Base-by-base conservation (phyloP, 2,888 invertebrate species). In the Tenthredo mesomela region DNA sequence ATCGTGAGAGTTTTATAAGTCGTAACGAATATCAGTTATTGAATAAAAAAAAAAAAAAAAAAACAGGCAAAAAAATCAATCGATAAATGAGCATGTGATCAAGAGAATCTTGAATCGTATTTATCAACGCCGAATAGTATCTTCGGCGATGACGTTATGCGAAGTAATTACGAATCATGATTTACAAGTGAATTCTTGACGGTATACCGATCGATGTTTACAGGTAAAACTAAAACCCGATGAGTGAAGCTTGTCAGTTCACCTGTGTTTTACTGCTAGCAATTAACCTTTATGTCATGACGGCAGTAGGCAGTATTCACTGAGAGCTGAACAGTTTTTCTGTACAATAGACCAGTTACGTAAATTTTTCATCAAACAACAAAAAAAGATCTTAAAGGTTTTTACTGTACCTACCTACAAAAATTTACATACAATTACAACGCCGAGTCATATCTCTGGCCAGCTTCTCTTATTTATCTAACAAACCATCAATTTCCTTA, bases 401-500 rank as follows among this genome's bases (percentile, higher is more conserved):
- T 33, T 15, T 67, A 67, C 33, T 15, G 67, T 18, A 54, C n/a
- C n/a, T 54, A 54, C 50, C 18, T 54, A 54, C 12, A 33, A 18
- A 67, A 67, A 67, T 67, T 67, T 67, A 67, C 67, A 67, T 67
- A 67, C 67, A 67, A 67, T 67, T 33, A 67, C 33, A 29, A 67
- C 67, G 67, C 15, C 67, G 67, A 33, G 15, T 18, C 67, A 29
- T 67, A 67, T 33, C 67, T 67, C 21, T 67, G 33, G 18, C 33
- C 29, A 33, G 67, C 67, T 67, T 67, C 67, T 67, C 29, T 67
- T 67, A 67, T 67, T 67, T 67, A 33, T 67, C 67, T 67, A 29
- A 67, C 67, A 67, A 67, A 67, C 67, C 33, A 67, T 67, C 33
- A 33, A 33, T 67, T 67, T 18, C 67, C 29, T 21, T 67, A 6